Conservation (phyloP, 2,113 vertebrate species). For the Paradoxurus hermaphroditus region DNA sequence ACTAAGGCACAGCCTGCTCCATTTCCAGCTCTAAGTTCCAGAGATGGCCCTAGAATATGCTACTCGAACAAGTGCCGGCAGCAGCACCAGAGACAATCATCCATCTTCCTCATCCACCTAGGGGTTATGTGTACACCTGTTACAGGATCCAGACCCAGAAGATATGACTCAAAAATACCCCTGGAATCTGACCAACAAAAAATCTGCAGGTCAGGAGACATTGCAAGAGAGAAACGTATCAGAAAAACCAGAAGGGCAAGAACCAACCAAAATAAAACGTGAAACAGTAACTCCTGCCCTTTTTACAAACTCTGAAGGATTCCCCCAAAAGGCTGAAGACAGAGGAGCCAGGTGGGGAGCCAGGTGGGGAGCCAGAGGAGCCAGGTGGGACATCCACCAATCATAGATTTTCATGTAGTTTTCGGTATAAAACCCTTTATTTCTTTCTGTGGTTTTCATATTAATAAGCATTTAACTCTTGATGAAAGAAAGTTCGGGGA, state of each 20-base stretch:
- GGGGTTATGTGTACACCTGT: neutral
- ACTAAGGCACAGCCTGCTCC: neutral
- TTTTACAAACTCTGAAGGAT: neutral
- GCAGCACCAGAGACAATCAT: neutral
- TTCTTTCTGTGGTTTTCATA: conserved; percentile 15
- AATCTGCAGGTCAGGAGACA: neutral
- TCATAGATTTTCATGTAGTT: neutral
- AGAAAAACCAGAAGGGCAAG: neutral
- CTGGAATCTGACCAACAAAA: neutral
- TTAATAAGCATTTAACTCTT: neutral
- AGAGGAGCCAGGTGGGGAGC: neutral
- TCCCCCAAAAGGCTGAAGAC: neutral
- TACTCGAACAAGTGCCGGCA: too few species aligned
- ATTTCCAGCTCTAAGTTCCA: neutral
- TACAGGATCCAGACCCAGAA: neutral
- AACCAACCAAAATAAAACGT: neutral
- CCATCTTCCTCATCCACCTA: neutral
- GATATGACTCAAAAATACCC: neutral
- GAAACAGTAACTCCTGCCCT: neutral
- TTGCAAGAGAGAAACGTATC: neutral
- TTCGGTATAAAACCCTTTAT: neutral
- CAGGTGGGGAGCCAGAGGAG: neutral
- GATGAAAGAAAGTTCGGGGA: neutral
- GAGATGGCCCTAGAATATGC: neutral
- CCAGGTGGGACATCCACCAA: neutral